Evolutionary conservation across 2,113 vertebrate species (phyloP).

Genomic region (Syngnathus floridae): DNA sequence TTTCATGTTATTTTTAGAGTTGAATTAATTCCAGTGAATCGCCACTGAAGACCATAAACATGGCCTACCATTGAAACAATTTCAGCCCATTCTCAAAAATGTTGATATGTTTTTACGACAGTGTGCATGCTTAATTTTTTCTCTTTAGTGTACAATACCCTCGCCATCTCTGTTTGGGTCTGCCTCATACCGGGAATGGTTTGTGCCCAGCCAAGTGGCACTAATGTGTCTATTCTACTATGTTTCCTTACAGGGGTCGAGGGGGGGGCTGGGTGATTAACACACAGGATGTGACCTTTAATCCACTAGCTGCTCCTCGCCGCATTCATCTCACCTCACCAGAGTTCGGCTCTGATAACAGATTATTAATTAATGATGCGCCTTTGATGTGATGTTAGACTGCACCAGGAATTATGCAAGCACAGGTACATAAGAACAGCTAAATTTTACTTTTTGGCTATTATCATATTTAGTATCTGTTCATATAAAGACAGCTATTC

Average conservation of each 20-base stretch:
- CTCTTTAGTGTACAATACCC: background rate
- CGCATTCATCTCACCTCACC: constrained; percentile 66
- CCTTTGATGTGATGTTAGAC: constrained; percentile 47
- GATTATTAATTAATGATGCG: constrained; percentile 70
- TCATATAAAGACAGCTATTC: no score
- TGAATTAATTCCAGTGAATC: background rate
- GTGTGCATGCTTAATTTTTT: background rate
- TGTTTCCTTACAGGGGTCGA: constrained; percentile 69
- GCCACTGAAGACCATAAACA: background rate
- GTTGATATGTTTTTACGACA: constrained; percentile 13
- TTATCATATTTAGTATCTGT: background rate
- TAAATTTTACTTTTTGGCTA: background rate
- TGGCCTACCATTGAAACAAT: background rate
- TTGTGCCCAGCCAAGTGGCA: constrained; percentile 63
- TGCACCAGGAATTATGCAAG: background rate
- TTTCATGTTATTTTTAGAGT: no score
- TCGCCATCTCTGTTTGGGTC: constrained; percentile 10
- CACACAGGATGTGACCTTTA: constrained; percentile 76
- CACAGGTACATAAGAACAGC: background rate
- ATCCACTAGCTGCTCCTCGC: constrained; percentile 58
- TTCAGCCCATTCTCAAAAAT: background rate
- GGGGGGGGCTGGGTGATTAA: constrained; percentile 70
- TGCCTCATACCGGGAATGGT: constrained; percentile 43
- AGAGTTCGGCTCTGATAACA: constrained; percentile 64
- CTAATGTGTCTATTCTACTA: constrained; percentile 69